Conservation (phyloP, 2,113 vertebrate genomes). For the Mohoua ochrocephala region DNA sequence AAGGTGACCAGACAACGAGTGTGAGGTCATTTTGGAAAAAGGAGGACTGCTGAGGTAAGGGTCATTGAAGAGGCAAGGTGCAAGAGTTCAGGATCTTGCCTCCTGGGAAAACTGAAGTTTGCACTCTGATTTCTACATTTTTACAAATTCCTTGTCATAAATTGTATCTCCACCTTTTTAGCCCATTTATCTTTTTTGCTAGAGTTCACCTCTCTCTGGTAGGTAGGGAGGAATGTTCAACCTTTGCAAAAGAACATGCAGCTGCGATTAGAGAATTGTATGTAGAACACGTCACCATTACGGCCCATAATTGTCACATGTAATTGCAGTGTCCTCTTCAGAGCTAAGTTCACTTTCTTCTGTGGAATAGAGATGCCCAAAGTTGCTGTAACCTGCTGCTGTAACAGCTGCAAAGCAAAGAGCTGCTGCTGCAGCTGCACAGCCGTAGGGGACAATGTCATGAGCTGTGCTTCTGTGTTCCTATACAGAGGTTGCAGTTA, state of each 20-base stretch:
- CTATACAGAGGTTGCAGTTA: neutral
- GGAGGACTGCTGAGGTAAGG: slow-evolving; percentile 64
- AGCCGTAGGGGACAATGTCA: neutral
- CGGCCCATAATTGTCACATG: neutral
- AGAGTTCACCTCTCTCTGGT: neutral
- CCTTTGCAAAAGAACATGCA: neutral
- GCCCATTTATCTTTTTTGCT: neutral
- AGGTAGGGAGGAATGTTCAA: neutral
- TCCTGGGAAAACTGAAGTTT: slow-evolving; percentile 29
- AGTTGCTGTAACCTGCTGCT: neutral
- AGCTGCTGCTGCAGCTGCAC: neutral
- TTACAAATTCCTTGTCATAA: neutral
- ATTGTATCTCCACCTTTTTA: neutral
- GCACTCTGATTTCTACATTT: slow-evolving; percentile 6
- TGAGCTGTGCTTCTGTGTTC: neutral
- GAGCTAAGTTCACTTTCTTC: neutral
- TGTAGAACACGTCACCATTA: neutral
- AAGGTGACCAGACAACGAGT: slow-evolving; percentile 76
- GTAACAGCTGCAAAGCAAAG: neutral
- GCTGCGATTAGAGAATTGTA: neutral
- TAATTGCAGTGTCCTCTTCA: neutral
- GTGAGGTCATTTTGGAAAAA: slow-evolving; percentile 72
- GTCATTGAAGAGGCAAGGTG: slow-evolving; percentile 79
- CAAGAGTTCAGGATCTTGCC: slow-evolving; percentile 77
- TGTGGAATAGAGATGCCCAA: neutral